Evolutionary conservation across 2,888 invertebrate genomes (phyloP).

Genomic region (Calameuta pallipes): DNA sequence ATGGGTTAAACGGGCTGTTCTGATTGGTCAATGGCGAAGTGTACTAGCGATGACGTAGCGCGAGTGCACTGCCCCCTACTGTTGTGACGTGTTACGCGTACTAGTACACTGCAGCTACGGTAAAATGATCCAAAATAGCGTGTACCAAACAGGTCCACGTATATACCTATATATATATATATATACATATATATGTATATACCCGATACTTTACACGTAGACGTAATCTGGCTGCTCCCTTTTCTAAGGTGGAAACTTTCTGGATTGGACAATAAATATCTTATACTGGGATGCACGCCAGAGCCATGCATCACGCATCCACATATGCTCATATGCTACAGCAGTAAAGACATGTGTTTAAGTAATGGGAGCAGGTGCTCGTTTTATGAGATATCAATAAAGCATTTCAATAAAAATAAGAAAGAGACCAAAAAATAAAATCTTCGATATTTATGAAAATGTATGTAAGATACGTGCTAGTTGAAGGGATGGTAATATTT

Average conservation of each 20-base stretch:
- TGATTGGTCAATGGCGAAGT: conserved; percentile 62
- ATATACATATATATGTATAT: too few species aligned
- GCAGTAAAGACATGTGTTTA: not conserved
- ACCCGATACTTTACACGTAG: not conserved
- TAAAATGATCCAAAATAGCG: conserved; percentile 1
- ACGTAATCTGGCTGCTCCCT: not conserved
- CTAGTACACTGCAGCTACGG: conserved; percentile 1
- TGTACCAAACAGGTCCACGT: not conserved
- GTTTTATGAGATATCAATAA: not conserved
- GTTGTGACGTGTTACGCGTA: conserved; percentile 51
- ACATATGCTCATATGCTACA: not conserved
- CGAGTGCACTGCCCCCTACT: conserved; percentile 59
- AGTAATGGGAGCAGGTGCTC: not conserved
- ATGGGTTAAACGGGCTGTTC: conserved; percentile 60
- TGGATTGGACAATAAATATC: not conserved
- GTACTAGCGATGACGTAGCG: conserved; percentile 18
- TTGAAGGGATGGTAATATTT: not conserved
- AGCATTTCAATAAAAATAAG: not conserved
- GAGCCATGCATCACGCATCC: not conserved
- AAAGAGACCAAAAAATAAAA: not conserved
- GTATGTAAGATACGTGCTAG: not conserved
- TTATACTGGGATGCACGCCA: not conserved
- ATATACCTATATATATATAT: too few species aligned
- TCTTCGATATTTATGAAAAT: not conserved
- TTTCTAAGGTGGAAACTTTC: not conserved